Base-by-base conservation (phyloP, 2,888 invertebrate genomes). In the Caenorhabditis japonica region DNA sequence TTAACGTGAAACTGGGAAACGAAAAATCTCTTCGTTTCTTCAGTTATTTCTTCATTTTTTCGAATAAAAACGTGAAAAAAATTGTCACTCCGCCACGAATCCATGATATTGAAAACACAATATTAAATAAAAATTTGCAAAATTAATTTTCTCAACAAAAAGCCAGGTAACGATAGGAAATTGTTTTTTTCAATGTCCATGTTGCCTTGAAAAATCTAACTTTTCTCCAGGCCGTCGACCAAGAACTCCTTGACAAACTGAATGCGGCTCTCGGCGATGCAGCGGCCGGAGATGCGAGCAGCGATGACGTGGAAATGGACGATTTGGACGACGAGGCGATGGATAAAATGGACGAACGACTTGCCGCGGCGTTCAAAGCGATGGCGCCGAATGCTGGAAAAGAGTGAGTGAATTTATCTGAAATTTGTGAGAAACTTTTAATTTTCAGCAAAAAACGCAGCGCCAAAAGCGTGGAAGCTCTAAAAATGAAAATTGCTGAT, bases 261-360 rank as follows among this genome's bases (percentile, higher is more conserved):
- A 73, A 77, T n/a, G 51, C 55, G 3, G 81, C 81, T 15, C 72
- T 82, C 17, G 81, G 81, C 33, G 69, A 75, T 39, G 80, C 81
- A 1, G 80, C 77, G 1, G 72, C 70, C 3, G 72, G 75, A 25
- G 71, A 66, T 8, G 61, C 69, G 4, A 64, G 61, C 15, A 66
- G 66, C n/a, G n/a, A n/a, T n/a, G 73, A 68, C 36, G 51, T 47
- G 3, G 68, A 74, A 52, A 74, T 74, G 62, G 70, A 75, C 47
- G 77, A 79, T 46, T 61, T 77, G 41, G 81, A 79, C 23, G 81
- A 82, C 36, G 77, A 76, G 39, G 76, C 58, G n/a, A 80, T 82
- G 81, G 55, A 69, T 44, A 74, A 76, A 43, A 75, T 82, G 76
- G 81, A 82, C 38, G 79, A 78, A 39, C 52, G 74, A 58, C 69